These are phyloP conservation scores for Calyptomena viridis DNA, from an alignment of 2,113 vertebrate genomes.

Conservation along the genomic window DNA sequence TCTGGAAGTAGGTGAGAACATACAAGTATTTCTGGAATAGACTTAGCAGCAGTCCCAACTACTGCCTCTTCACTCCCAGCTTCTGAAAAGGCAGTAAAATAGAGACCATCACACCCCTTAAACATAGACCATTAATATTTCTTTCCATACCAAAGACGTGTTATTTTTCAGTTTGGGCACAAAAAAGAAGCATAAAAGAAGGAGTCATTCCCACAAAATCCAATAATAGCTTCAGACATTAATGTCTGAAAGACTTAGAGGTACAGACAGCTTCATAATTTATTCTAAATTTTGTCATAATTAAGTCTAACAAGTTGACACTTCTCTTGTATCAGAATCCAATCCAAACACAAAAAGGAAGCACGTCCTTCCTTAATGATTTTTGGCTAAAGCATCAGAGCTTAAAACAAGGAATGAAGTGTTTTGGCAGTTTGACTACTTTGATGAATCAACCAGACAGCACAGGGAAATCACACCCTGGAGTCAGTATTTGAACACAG, in stretches of 20 bases:
- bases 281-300: constrained; percentile 22
- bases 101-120: not conserved
- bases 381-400: constrained; percentile 28
- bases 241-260: not conserved
- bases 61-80: not conserved
- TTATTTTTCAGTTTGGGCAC: not conserved
- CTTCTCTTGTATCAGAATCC: constrained; percentile 49
- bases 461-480: not conserved
- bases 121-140: not conserved
- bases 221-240: constrained; percentile 2
- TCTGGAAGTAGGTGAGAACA: not conserved
- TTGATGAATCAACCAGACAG: constrained; percentile 1
- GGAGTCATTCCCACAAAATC: not conserved
- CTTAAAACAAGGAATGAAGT: constrained; percentile 1
- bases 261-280: constrained; percentile 12
- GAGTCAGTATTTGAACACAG: not conserved
- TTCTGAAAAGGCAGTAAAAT: not conserved
- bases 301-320: constrained; percentile 33
- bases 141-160: not conserved
- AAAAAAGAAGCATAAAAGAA: not conserved
- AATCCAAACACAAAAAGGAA: constrained; percentile 59
- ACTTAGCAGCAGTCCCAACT: not conserved
- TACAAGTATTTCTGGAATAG: not conserved
- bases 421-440: constrained; percentile 18
- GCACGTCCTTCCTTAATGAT: constrained; percentile 16